Evolutionary conservation across 1,140 invertebrate genomes (phyloP), one percentile per base, ranked within the genome.

Genomic region (Bombus confusus): DNA sequence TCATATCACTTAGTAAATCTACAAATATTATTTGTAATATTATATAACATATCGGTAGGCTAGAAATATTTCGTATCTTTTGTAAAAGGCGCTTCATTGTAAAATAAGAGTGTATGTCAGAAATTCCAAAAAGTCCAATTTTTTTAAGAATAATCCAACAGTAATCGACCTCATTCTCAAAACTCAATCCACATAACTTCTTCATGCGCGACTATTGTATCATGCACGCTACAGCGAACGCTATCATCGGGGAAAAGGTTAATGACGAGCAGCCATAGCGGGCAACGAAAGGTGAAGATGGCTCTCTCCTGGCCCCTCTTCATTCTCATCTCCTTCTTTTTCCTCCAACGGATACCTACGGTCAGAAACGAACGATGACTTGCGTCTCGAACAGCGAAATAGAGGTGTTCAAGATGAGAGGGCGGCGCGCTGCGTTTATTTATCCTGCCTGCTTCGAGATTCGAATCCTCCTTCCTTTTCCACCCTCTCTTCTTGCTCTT

Each of bases 331-430:
- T 41, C 52, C 71, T 64, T 72, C 75, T 57, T 75, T 86, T 59
- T 69, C 8, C 41, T 34, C 47, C 66, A 3, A 43, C 83, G 77
- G 87, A 77, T 91, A 62, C 83, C 69, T 31, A 39, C 80, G 82
- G 86, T 90, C 89, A 86, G 83, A 83, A 84, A 90, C 83, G 81
- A 80, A 89, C 80, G 79, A 92, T 94, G 93, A 94, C 93, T 94
- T 93, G 93, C 92, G 79, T 88, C 85, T 85, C 87, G 75, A 82
- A 85, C 75, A 90, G 92, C 87, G 91, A 93, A 93, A 94, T 93
- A 94, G 94, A 94, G 93, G 93, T 92, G 93, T 94, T 89, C 91
- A 87, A 95, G 93, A 95, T 95, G 94, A 95, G 93, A 94, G 93
- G 93, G 93, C 93, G 91, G 93, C 92, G 88, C 90, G 92, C 93